Conservation (phyloP, 2,888 invertebrate species). For the Acronicta alni region DNA sequence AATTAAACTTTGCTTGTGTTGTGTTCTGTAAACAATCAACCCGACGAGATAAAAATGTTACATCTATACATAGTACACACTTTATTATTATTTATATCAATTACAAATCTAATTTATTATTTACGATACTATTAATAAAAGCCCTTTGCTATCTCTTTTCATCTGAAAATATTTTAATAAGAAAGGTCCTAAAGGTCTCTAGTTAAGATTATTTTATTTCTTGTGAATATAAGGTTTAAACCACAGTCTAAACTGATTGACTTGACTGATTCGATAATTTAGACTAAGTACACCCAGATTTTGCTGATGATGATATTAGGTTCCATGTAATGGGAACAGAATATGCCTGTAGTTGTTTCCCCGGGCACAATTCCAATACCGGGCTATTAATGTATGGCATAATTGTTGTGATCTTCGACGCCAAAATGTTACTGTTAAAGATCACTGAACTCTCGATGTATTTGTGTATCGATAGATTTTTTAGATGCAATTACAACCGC, state of each 20-base stretch:
- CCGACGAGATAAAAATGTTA: background rate
- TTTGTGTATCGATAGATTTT: constrained; percentile 17
- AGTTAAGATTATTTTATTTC: no score
- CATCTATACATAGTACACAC: no score
- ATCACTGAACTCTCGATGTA: constrained; percentile 32
- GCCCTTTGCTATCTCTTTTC: no score
- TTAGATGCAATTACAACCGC: constrained; percentile 21
- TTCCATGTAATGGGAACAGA: constrained; percentile 1
- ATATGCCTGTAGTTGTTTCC: constrained; percentile 1
- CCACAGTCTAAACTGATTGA: no score
- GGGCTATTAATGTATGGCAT: constrained; percentile 19
- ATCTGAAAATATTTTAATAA: no score
- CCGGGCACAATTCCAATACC: constrained; percentile 39
- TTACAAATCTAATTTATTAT: no score
- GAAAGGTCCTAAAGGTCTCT: no score
- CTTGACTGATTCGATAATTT: no score
- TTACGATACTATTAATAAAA: no score
- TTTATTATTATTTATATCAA: no score
- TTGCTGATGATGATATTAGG: background rate
- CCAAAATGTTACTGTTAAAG: constrained; percentile 34
- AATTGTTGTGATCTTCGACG: constrained; percentile 28
- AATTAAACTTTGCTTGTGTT: constrained; percentile 44
- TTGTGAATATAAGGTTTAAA: no score
- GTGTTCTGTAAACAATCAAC: constrained; percentile 19
- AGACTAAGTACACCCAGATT: background rate